These are phyloP conservation scores for Caradrina clavipalpis DNA, from an alignment of 2,888 invertebrate species.

Conservation along the genomic window DNA sequence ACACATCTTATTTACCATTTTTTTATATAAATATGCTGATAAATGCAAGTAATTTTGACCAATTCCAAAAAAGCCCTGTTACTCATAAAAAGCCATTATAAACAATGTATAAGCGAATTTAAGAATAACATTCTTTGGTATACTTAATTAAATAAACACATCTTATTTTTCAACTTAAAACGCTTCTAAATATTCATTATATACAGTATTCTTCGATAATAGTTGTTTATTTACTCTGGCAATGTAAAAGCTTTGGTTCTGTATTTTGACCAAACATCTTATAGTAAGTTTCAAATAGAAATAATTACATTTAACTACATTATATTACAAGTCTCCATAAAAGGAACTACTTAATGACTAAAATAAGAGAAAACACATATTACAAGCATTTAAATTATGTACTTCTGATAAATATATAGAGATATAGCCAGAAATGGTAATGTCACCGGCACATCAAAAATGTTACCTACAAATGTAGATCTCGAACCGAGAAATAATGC, in stretches of 20 bases:
- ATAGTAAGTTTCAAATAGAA: slow-evolving; percentile 53
- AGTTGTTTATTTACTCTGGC: slow-evolving; percentile 56
- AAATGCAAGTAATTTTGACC: slow-evolving; percentile 53
- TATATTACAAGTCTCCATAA: slow-evolving; percentile 52
- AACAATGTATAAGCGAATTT: slow-evolving; percentile 49
- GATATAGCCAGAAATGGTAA: neutral
- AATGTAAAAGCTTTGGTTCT: slow-evolving; percentile 67
- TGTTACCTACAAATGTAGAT: neutral
- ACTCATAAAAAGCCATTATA: slow-evolving; percentile 33
- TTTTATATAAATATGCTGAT: slow-evolving; percentile 23
- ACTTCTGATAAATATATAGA: slow-evolving; percentile 30
- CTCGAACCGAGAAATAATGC: neutral
- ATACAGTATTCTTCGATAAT: slow-evolving; percentile 49
- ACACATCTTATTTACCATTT: neutral
- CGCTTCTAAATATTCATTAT: slow-evolving; percentile 53
- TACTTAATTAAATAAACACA: slow-evolving; percentile 60
- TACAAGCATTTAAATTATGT: slow-evolving; percentile 22
- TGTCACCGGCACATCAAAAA: no score
- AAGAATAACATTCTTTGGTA: slow-evolving; percentile 61
- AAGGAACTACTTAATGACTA: slow-evolving; percentile 25
- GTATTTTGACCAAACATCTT: slow-evolving; percentile 53
- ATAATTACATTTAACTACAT: slow-evolving; percentile 56
- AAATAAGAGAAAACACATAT: slow-evolving; percentile 14
- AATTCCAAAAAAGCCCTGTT: slow-evolving; percentile 22
- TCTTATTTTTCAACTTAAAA: slow-evolving; percentile 53